phyloP scores from a whole-genome alignment of 2,888 invertebrate species.

The Habroteleia sp. region DNA sequence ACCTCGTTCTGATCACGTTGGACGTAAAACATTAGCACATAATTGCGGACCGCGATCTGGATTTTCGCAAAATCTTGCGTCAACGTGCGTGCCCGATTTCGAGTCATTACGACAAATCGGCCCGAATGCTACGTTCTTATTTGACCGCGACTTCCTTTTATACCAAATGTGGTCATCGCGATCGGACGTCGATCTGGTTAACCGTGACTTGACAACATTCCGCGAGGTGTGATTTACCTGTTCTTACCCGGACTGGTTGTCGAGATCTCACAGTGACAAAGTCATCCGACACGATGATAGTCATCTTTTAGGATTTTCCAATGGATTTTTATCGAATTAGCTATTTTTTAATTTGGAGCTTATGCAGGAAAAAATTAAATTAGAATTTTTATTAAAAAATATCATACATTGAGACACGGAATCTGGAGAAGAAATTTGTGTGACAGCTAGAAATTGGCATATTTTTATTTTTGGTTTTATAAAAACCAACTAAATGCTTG shows the following conservation, averaged over 20 bases:
- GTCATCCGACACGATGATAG: constrained; percentile 9
- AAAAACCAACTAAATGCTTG: too few relatives aligned
- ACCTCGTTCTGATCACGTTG: constrained; percentile 30
- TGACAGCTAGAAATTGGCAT: too few relatives aligned
- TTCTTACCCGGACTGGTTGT: constrained; percentile 15
- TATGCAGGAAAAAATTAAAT: too few relatives aligned
- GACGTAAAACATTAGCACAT: constrained; percentile 29
- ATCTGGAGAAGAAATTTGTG: too few relatives aligned
- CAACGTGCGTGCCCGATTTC: constrained; percentile 7
- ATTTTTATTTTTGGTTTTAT: too few relatives aligned
- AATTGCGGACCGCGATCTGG: constrained; percentile 27
- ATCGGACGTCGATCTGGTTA: constrained; percentile 16
- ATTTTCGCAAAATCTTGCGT: constrained; percentile 18
- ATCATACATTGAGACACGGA: too few relatives aligned
- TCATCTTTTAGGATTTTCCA: constrained; percentile 24
- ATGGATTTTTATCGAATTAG: too few relatives aligned
- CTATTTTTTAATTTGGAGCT: too few relatives aligned
- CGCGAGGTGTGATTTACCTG: constrained; percentile 42
- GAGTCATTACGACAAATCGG: constrained; percentile 19
- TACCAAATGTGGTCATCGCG: constrained; percentile 26
- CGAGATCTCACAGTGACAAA: constrained; percentile 23
- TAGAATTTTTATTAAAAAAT: too few relatives aligned
- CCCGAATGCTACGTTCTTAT: constrained; percentile 9
- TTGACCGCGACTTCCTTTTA: constrained; percentile 30
- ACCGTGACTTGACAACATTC: constrained; percentile 46